phyloP scores from a whole-genome alignment of 2,113 vertebrate species.

The Brachyhypopomus occidentalis region DNA sequence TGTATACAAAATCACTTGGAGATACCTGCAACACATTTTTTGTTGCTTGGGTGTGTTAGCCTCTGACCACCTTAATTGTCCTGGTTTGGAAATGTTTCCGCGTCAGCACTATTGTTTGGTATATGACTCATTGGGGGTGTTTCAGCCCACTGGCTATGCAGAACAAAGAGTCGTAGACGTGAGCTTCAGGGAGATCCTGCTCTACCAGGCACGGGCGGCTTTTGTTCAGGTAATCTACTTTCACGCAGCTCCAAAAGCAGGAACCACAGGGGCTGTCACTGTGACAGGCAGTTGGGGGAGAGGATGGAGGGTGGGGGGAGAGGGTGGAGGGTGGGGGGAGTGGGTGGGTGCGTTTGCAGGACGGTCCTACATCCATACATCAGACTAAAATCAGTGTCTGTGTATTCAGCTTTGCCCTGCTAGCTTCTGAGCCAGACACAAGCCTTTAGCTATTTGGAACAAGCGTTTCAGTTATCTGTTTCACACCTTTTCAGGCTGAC shows the following conservation, averaged over 20 bases:
- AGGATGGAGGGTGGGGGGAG: neutral
- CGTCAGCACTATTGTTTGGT: neutral
- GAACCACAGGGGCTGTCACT: slow-evolving; percentile 22
- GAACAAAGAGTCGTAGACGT: neutral
- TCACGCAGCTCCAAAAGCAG: slow-evolving; percentile 15
- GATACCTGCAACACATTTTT: neutral
- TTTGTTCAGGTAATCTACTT: slow-evolving; percentile 38
- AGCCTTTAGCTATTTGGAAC: slow-evolving; percentile 7
- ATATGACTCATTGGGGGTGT: neutral
- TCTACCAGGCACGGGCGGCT: neutral
- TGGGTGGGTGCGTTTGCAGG: neutral
- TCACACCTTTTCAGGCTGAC: slow-evolving; percentile 56
- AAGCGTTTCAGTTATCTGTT: neutral
- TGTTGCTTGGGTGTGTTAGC: neutral
- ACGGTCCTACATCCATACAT: neutral
- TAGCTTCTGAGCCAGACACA: neutral
- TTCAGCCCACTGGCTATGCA: neutral
- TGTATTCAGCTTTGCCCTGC: neutral
- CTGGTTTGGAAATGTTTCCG: neutral
- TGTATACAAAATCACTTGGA: neutral
- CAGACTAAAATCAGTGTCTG: neutral
- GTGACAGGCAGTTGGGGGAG: slow-evolving; percentile 6
- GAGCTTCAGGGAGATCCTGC: slow-evolving; percentile 24
- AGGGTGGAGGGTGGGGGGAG: neutral
- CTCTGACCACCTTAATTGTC: neutral